Base-by-base conservation (phyloP, 2,797 vertebrate species). In the Danio kyathit region DNA sequence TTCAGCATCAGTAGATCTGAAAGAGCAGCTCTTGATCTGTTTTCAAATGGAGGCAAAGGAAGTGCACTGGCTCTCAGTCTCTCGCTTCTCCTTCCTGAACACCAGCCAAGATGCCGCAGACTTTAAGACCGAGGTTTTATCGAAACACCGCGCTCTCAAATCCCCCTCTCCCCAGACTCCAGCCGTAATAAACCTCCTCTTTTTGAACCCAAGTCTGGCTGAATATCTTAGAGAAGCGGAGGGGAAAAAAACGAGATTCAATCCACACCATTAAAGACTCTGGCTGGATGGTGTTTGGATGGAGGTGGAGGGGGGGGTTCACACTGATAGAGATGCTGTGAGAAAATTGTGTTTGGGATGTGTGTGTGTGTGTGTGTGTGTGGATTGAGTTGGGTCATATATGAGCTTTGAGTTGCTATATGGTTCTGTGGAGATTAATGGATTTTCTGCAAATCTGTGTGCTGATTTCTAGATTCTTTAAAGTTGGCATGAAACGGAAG, bases 41-140 rank as follows among this genome's bases (percentile, higher is more conserved):
- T 83, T 75, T 61, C 21, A 75, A 60, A 66, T 54, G 54, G 16
- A 79, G 12, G 14, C 29, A 61, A 38, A 79, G 67, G 46, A 72
- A 71, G 46, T 61, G 38, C 29, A 61, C 63, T 29, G 17, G 1
- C 46, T 14, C 48, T 61, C 17, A 85, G 29, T 76, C 75, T 84
- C 82, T 82, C 82, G 19, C 80, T 84, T 86, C 82, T 63, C 5
- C 82, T 86, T 79, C 69, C 74, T 82, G 86, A 84, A 16, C 46
- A 60, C 29, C 88, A 84, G 81, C 75, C 82, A 63, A 43, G 83
- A 87, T 89, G 69, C 82, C 83, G 87, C 87, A 86, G 84, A 83
- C 86, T 84, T 82, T 90, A 90, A 92, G 89, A 89, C 78, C 69
- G 14, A 1, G 54, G 88, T 81, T 72, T 92, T 92, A 91, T 91